Conservation (phyloP, 2,797 vertebrate species). For the Acipenser ruthenus region DNA sequence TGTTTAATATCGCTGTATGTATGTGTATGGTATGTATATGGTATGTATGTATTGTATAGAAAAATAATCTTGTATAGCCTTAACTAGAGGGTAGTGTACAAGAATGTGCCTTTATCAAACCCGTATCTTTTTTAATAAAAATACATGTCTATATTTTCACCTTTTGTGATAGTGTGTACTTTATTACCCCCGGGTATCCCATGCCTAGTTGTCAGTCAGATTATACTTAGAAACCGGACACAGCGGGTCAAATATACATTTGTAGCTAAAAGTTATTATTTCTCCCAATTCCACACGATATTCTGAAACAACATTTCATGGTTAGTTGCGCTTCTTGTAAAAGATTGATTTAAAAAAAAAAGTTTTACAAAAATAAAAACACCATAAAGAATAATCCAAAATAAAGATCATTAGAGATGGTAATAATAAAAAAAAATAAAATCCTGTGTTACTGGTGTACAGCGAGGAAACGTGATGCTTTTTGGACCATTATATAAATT, state of each 20-base stretch:
- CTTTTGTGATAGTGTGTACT: neutral
- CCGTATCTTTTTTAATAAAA: neutral
- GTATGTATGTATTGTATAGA: slow-evolving; percentile 38
- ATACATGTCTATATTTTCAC: slow-evolving; percentile 14
- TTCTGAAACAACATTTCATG: neutral
- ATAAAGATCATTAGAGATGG: no score
- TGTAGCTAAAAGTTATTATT: slow-evolving; percentile 19
- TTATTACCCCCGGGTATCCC: neutral
- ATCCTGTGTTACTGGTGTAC: no score
- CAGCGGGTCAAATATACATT: slow-evolving; percentile 45
- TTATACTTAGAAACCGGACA: no score
- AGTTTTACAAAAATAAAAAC: no score
- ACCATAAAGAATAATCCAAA: no score
- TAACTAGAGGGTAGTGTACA: slow-evolving; percentile 38
- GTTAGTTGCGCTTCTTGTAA: no score
- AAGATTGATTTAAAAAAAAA: no score
- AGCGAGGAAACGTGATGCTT: no score
- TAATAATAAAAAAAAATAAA: no score
- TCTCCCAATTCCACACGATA: slow-evolving; percentile 16
- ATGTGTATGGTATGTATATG: no score
- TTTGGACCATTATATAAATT: no score
- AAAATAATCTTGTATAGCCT: slow-evolving; percentile 33
- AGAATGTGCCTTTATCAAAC: slow-evolving; percentile 53
- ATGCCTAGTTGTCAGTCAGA: slow-evolving; percentile 26
- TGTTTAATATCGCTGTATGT: slow-evolving; percentile 38